Evolutionary conservation across 2,113 vertebrate genomes (phyloP).

Genomic region (Oncorhynchus masou): DNA sequence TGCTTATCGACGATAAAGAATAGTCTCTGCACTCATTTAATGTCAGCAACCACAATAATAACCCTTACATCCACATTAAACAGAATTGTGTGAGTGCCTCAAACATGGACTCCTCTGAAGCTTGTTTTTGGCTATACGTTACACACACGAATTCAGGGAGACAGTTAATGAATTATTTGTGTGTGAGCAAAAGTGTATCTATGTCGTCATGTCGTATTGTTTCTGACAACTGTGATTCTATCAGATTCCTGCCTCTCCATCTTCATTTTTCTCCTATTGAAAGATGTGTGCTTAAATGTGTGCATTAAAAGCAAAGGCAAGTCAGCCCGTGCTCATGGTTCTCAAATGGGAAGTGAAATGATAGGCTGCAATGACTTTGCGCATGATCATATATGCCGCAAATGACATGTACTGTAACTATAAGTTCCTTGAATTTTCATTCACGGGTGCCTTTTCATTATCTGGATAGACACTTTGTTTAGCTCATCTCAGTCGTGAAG

Average conservation of each 20-base stretch:
- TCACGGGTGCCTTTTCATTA: no score
- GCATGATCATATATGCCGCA: no score
- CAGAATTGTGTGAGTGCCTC: neutral
- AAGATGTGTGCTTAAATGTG: no score
- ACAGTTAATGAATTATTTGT: conserved; percentile 28
- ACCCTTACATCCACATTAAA: neutral
- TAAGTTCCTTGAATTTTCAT: no score
- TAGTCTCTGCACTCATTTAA: neutral
- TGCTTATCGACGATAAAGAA: neutral
- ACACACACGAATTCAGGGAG: neutral
- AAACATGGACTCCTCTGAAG: neutral
- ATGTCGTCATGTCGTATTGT: neutral
- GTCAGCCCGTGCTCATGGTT: no score
- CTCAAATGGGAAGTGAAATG: no score
- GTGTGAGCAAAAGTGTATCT: conserved; percentile 21
- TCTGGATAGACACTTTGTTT: no score
- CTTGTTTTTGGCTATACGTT: neutral
- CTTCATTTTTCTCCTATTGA: no score
- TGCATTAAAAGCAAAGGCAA: no score
- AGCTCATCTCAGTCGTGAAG: no score
- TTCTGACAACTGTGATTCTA: neutral
- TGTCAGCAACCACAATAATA: neutral
- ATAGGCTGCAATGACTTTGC: no score
- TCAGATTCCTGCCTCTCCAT: neutral
- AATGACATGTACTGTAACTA: no score